These are phyloP conservation scores for Drosophila nannoptera DNA, from an alignment of 1,140 invertebrate species.

Conservation along the genomic window DNA sequence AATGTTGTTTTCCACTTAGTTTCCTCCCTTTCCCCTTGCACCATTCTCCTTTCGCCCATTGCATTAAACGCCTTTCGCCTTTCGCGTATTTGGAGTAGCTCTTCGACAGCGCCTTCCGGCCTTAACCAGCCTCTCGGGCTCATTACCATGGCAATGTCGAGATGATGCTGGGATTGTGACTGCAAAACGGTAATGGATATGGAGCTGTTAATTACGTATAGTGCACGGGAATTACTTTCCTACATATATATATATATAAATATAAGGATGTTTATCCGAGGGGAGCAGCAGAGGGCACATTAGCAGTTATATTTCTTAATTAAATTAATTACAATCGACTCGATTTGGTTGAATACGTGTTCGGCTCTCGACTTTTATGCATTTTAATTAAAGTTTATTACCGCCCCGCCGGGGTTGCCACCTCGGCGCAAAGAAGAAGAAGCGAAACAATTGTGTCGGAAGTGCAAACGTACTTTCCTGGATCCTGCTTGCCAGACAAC, in stretches of 20 bases:
- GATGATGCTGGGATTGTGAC: conserved; percentile 28
- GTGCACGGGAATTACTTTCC: conserved; percentile 18
- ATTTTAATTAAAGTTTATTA: conserved; percentile 76
- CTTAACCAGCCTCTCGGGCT: conserved; percentile 41
- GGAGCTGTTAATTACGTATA: conserved; percentile 49
- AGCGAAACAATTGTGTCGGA: conserved; percentile 55
- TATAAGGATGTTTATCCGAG: conserved; percentile 13
- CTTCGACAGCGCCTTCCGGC: neutral
- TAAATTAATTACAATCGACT: conserved; percentile 65
- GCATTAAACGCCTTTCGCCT: conserved; percentile 6
- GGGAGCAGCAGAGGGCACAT: conserved; percentile 28
- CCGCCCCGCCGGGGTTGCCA: conserved; percentile 16
- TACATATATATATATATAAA: conserved; percentile 7
- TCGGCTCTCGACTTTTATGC: conserved; percentile 45
- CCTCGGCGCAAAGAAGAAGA: neutral
- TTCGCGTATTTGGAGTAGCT: conserved; percentile 28
- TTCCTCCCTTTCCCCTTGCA: neutral
- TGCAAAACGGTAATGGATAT: conserved; percentile 21
- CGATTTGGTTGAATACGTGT: conserved; percentile 52
- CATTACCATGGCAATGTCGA: conserved; percentile 60
- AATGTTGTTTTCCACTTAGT: conserved; percentile 19
- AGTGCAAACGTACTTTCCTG: conserved; percentile 50
- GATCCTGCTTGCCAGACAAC: conserved; percentile 6
- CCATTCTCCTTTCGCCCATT: conserved; percentile 8
- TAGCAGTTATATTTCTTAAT: conserved; percentile 62